phyloP scores from a whole-genome alignment of 2,888 invertebrate genomes.

The Neoaliturus tenellus region DNA sequence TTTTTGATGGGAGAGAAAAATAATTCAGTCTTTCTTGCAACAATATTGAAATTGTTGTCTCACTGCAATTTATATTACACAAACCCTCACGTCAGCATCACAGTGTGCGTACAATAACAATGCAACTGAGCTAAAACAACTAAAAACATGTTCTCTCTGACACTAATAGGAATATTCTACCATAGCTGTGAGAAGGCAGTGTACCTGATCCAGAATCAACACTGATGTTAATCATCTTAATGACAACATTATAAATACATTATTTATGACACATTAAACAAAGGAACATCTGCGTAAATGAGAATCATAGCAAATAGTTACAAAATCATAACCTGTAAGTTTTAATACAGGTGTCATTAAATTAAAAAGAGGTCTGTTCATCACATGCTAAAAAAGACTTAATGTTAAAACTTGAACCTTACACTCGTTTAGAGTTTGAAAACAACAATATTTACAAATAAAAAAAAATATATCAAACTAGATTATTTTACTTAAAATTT shows the following conservation, averaged over 20 bases:
- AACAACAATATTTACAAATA: no score
- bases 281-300: background rate
- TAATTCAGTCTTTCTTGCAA: background rate
- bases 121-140: background rate
- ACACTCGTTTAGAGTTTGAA: no score
- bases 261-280: background rate
- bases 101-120: background rate
- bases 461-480: no score
- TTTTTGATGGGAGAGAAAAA: background rate
- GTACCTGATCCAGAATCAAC: background rate
- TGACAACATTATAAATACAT: background rate
- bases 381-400: no score
- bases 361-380: no score
- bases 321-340: background rate
- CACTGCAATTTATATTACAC: background rate
- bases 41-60: background rate
- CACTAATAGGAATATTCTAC: constrained; percentile 20
- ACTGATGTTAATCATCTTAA: background rate
- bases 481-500: no score
- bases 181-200: background rate
- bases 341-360: background rate
- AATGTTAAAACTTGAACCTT: no score
- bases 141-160: background rate
- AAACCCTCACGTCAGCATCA: no score
- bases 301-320: background rate